phyloP scores from a whole-genome alignment of 1,140 invertebrate species.

The Drosophila asahinai region DNA sequence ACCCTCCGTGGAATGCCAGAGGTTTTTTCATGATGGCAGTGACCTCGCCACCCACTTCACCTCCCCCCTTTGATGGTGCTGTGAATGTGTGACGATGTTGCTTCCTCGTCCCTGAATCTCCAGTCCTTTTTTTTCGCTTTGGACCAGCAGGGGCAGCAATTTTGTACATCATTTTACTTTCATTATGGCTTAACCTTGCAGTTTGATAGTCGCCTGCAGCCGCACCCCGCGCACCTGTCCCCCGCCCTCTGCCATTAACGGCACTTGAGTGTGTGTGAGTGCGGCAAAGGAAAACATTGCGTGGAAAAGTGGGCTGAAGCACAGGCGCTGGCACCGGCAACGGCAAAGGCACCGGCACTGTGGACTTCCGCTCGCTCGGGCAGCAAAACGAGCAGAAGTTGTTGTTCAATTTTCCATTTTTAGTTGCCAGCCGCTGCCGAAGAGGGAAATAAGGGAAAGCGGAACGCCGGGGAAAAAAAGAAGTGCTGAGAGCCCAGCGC shows the following conservation, averaged over 20 bases:
- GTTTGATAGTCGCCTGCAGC: conserved; percentile 59
- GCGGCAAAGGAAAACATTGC: conserved; percentile 70
- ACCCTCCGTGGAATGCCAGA: not conserved
- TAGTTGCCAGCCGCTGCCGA: conserved; percentile 61
- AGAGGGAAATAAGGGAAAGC: conserved; percentile 8
- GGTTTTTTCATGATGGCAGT: not conserved
- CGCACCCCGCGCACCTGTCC: not conserved
- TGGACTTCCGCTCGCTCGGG: conserved; percentile 76
- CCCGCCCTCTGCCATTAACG: not conserved
- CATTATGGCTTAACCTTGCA: conserved; percentile 80
- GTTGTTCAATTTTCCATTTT: conserved; percentile 83
- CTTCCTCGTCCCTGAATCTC: not conserved
- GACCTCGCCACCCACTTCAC: conserved; percentile 16
- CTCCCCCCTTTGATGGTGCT: not conserved
- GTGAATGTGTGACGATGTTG: conserved; percentile 30
- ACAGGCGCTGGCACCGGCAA: not conserved
- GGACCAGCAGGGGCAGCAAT: conserved; percentile 58
- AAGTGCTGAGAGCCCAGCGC: conserved; percentile 43
- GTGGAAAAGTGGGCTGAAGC: conserved; percentile 36
- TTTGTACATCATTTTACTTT: conserved; percentile 82
- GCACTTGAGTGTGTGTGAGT: conserved; percentile 23
- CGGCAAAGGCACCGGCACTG: conserved; percentile 1
- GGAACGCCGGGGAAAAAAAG: conserved; percentile 34
- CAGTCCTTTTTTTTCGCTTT: conserved; percentile 30
- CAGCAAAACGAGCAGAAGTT: conserved; percentile 83